phyloP scores from a whole-genome alignment of 2,888 invertebrate species.

The Xestia ashworthii region DNA sequence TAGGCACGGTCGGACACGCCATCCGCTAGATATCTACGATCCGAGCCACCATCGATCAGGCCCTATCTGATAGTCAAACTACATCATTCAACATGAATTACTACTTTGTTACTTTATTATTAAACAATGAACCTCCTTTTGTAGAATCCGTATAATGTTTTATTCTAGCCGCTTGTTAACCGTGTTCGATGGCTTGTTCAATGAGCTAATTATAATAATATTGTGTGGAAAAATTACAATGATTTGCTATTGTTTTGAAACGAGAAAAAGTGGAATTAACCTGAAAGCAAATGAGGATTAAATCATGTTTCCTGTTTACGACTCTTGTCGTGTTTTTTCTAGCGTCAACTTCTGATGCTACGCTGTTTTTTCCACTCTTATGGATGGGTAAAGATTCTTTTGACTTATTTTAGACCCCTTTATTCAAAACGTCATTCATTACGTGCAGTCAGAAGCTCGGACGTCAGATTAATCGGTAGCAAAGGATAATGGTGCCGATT shows the following conservation, averaged over 20 bases:
- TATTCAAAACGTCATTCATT: not conserved
- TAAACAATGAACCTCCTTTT: slow-evolving; percentile 41
- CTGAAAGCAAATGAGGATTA: not conserved
- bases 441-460: not conserved
- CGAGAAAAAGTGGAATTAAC: not conserved
- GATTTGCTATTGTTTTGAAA: slow-evolving; percentile 4
- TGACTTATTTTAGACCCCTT: not conserved
- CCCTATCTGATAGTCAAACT: slow-evolving; percentile 65
- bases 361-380: not conserved
- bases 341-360: not conserved
- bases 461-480: slow-evolving; percentile 4
- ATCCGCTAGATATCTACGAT: slow-evolving; percentile 51
- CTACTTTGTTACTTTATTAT: slow-evolving; percentile 60
- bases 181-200: slow-evolving; percentile 1
- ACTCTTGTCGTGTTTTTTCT: not conserved
- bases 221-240: slow-evolving; percentile 16
- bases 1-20: slow-evolving; percentile 48
- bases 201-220: slow-evolving; percentile 8
- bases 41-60: slow-evolving; percentile 62
- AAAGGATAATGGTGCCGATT: too few species aligned
- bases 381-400: not conserved
- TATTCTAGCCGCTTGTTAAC: slow-evolving; percentile 22
- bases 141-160: slow-evolving; percentile 38
- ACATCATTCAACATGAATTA: slow-evolving; percentile 68
- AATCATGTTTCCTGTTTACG: not conserved